phyloP scores from a whole-genome alignment of 2,797 vertebrate species.

The Platalea minor region DNA sequence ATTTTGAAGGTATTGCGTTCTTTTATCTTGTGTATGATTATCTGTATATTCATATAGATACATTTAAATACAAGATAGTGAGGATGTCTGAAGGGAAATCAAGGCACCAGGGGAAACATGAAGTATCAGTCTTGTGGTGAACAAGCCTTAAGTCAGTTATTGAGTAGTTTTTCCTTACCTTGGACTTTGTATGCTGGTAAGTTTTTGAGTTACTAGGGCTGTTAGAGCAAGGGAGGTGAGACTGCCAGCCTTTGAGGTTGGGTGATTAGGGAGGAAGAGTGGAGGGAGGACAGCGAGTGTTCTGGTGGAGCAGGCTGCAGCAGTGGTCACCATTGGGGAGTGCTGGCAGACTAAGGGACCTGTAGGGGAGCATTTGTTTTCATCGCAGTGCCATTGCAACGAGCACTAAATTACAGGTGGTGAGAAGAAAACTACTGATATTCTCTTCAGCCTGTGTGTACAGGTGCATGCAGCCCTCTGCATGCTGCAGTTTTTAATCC shows the following conservation, averaged over 20 bases:
- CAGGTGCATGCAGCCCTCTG: background rate
- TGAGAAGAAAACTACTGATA: background rate
- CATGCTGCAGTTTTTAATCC: background rate
- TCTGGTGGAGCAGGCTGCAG: background rate
- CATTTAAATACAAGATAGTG: background rate
- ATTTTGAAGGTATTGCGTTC: background rate
- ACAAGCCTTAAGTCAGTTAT: background rate
- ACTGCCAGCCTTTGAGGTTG: background rate
- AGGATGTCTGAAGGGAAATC: background rate
- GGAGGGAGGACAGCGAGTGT: background rate
- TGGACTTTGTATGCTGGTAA: background rate
- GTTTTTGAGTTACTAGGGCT: background rate
- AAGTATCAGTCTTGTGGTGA: background rate
- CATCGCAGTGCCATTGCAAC: background rate
- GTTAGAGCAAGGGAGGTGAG: background rate
- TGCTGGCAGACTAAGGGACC: background rate
- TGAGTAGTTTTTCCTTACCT: background rate
- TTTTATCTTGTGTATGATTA: background rate
- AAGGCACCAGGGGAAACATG: background rate
- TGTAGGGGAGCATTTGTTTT: background rate
- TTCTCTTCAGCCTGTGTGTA: background rate
- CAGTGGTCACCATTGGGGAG: fast-evolving
- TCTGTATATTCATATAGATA: background rate
- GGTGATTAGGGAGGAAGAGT: background rate
- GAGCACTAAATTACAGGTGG: fast-evolving